These are phyloP conservation scores for Limnodromus scolopaceus DNA, from an alignment of 2,797 vertebrate species.

Conservation along the genomic window DNA sequence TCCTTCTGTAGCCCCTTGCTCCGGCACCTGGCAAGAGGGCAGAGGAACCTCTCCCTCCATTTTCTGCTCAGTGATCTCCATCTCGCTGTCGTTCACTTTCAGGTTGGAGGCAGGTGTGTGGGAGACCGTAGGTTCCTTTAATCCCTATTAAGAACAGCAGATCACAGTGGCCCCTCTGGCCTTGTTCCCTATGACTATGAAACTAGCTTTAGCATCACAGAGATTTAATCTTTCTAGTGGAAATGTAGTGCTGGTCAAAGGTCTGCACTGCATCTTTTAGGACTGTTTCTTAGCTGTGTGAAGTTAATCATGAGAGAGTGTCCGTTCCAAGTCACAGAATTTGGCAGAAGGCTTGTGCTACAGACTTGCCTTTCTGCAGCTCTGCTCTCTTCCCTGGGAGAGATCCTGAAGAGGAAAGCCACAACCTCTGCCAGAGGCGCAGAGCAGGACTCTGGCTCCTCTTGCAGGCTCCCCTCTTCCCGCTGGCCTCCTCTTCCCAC, in stretches of 20 bases:
- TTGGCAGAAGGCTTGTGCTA: neutral
- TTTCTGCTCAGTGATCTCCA: conserved; percentile 55
- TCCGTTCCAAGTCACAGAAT: neutral
- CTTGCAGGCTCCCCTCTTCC: neutral
- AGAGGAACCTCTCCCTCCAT: conserved; percentile 46
- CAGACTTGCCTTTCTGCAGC: neutral
- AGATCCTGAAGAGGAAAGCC: neutral
- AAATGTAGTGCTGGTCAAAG: conserved; percentile 41
- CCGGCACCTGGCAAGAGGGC: conserved; percentile 38
- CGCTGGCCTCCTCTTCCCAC: neutral
- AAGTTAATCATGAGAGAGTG: conserved; percentile 29
- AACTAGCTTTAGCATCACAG: conserved; percentile 50
- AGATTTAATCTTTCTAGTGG: conserved; percentile 69
- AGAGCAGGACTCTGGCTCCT: neutral
- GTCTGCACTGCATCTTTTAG: conserved; percentile 38
- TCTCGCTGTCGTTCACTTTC: neutral
- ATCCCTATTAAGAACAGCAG: conserved; percentile 60
- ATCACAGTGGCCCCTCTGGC: conserved; percentile 68
- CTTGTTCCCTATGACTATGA: conserved; percentile 60
- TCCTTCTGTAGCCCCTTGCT: conserved; percentile 33
- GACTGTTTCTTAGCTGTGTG: conserved; percentile 26
- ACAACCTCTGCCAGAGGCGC: neutral
- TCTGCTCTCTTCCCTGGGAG: neutral
- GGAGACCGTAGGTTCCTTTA: conserved; percentile 38
- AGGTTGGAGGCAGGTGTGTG: conserved; percentile 28